Evolutionary conservation across 2,113 vertebrate species (phyloP).

Genomic region (Cinclus cinclus): DNA sequence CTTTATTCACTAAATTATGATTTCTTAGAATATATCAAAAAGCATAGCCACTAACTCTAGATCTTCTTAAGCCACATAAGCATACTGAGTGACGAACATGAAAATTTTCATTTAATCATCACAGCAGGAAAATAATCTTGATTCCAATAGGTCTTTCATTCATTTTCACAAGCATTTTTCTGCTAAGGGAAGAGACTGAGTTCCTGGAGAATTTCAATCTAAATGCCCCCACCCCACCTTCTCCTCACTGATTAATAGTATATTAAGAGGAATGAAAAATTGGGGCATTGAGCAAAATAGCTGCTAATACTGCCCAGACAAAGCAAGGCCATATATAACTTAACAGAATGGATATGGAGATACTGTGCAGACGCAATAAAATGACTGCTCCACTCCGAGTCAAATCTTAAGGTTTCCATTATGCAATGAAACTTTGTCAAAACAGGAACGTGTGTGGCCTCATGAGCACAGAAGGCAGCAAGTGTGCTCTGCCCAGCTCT

Average conservation of each 20-base stretch:
- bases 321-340: not conserved
- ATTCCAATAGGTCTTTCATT: not conserved
- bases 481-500: not conserved
- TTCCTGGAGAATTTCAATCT: not conserved
- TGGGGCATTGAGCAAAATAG: not conserved
- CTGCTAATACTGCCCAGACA: not conserved
- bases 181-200: not conserved
- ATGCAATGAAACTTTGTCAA: not conserved
- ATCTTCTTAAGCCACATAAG: not conserved
- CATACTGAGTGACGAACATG: not conserved
- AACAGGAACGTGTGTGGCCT: not conserved
- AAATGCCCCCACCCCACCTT: not conserved
- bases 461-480: accelerated
- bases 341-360: not conserved
- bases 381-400: not conserved
- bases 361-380: not conserved
- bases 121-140: not conserved
- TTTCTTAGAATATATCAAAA: not conserved
- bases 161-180: not conserved
- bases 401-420: not conserved
- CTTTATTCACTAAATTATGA: not conserved
- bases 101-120: not conserved
- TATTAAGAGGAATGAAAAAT: not conserved
- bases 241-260: not conserved
- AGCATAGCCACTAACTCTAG: not conserved